Evolutionary conservation across 2,797 vertebrate genomes (phyloP).

Genomic region (Bucorvus abyssinicus): DNA sequence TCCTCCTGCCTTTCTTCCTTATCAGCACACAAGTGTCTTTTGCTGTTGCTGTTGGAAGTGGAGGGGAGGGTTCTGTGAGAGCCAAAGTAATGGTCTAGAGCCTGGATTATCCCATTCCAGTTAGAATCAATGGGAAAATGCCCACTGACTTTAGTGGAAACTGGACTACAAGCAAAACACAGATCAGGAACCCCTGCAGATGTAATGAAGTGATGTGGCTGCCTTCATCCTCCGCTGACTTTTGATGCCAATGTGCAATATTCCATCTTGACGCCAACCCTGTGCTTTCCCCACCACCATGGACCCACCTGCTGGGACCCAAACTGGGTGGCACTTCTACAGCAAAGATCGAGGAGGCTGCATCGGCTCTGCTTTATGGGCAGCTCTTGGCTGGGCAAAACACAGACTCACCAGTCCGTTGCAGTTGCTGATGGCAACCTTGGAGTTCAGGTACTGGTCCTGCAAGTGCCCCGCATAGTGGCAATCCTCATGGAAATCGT

Average conservation of each 20-base stretch:
- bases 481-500: constrained; percentile 88
- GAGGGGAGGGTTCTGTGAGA: neutral
- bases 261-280: neutral
- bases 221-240: neutral
- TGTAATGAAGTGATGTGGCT: neutral
- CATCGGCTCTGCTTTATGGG: neutral
- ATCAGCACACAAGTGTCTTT: neutral
- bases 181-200: neutral
- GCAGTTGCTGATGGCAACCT: constrained; percentile 97
- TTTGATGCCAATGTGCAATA: neutral
- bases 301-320: neutral
- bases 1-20: neutral
- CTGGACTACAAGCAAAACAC: fast-evolving
- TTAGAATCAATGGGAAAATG: neutral
- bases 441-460: constrained; percentile 86
- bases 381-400: neutral
- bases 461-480: constrained; percentile 94
- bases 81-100: neutral
- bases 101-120: neutral
- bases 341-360: neutral
- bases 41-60: neutral
- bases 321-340: neutral
- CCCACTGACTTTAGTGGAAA: neutral
- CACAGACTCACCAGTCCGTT: constrained; percentile 91
- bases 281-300: neutral